These are phyloP conservation scores for Patella pellucida DNA, from an alignment of 2,888 invertebrate genomes.

Conservation along the genomic window DNA sequence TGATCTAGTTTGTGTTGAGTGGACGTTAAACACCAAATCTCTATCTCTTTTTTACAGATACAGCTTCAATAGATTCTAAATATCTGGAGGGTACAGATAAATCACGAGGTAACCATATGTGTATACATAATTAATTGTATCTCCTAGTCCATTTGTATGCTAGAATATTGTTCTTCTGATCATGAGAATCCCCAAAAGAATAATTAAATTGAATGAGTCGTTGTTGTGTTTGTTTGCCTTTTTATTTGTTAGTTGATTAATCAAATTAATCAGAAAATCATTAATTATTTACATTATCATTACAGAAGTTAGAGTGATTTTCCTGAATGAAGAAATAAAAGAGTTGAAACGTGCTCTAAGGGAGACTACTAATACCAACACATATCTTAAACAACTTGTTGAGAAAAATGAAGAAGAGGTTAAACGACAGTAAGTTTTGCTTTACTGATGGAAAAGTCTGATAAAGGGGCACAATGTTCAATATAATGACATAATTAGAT, in stretches of 20 bases:
- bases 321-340: conserved; percentile 67
- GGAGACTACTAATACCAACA: conserved; percentile 62
- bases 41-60: conserved; percentile 24
- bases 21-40: too few species aligned
- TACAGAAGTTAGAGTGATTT: conserved; percentile 60
- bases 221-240: too few species aligned
- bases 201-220: too few species aligned
- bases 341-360: conserved; percentile 63
- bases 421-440: conserved; percentile 56
- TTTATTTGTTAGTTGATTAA: too few species aligned
- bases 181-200: too few species aligned
- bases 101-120: conserved; percentile 24
- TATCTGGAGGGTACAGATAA: conserved; percentile 28
- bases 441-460: not conserved
- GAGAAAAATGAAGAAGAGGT: conserved; percentile 61
- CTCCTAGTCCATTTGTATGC: too few species aligned
- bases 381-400: conserved; percentile 62
- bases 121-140: too few species aligned
- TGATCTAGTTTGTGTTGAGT: too few species aligned
- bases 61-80: conserved; percentile 30
- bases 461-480: too few species aligned
- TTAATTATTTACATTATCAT: not conserved
- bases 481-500: too few species aligned
- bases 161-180: too few species aligned
- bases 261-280: too few species aligned